Percentiles rank a stretch among this genome's conserved stretches.
These are phyloP conservation scores for Malacoraja senta DNA, from an alignment of 2,797 vertebrate species.

Conservation along the genomic window DNA sequence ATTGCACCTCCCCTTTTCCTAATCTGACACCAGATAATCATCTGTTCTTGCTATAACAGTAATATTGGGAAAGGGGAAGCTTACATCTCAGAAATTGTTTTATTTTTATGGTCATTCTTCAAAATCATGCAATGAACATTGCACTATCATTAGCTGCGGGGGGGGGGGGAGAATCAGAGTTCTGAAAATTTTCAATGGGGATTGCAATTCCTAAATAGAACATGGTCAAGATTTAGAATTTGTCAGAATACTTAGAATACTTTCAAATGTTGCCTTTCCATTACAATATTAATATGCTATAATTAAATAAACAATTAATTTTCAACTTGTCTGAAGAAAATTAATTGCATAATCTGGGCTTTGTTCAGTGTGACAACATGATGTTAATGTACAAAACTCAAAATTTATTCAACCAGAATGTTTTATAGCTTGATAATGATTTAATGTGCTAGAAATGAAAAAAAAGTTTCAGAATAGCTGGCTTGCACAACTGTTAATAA, in stretches of 20 bases:
- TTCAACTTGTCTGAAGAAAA: neutral
- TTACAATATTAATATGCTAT: neutral
- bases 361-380: neutral
- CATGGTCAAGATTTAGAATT: neutral
- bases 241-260: no score
- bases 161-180: no score
- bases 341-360: constrained; percentile 9
- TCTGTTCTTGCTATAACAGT: no score
- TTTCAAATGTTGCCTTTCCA: neutral
- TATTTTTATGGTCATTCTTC: no score
- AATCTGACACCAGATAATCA: no score
- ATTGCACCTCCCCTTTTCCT: no score
- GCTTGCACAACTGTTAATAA: neutral
- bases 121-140: no score
- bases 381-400: neutral
- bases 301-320: neutral
- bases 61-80: no score
- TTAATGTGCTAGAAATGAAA: neutral
- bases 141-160: no score
- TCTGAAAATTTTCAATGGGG: neutral
- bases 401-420: neutral
- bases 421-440: neutral
- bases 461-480: neutral
- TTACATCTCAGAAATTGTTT: no score
- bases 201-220: neutral